Percentiles rank a stretch among this genome's conserved stretches.
phyloP scores from a whole-genome alignment of 1,140 invertebrate species.

The Zaprionus davidi region DNA sequence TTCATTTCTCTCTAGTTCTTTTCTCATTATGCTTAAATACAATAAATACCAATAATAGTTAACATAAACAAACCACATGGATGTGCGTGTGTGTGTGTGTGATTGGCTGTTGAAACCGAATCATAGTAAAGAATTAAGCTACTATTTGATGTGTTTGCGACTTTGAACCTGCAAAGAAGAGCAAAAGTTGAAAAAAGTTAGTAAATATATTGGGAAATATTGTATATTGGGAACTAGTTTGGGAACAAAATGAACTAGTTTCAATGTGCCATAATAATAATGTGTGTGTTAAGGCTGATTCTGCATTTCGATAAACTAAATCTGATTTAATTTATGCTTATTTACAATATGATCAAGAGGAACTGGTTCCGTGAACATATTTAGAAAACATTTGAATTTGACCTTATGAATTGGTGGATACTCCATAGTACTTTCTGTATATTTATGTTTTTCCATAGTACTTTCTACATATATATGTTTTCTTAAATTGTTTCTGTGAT shows the following conservation, averaged over 20 bases:
- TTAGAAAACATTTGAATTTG: too few species aligned
- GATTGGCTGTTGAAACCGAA: conserved; percentile 44
- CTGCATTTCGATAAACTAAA: too few species aligned
- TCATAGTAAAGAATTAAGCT: conserved; percentile 66
- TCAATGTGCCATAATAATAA: too few species aligned
- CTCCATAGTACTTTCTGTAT: too few species aligned
- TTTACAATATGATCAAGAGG: too few species aligned
- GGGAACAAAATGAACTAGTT: neutral
- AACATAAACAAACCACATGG: conserved; percentile 72
- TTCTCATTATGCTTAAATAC: conserved; percentile 45
- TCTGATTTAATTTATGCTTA: too few species aligned
- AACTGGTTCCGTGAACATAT: too few species aligned
- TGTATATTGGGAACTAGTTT: neutral
- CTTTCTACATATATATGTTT: too few species aligned
- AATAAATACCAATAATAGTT: conserved; percentile 80
- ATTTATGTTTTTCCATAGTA: too few species aligned
- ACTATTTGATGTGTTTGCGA: conserved; percentile 81
- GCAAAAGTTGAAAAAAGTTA: conserved; percentile 17
- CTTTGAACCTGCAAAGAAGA: conserved; percentile 73
- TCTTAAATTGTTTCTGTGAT: too few species aligned
- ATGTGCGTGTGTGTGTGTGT: conserved; percentile 27
- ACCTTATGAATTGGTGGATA: too few species aligned
- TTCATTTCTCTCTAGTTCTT: neutral
- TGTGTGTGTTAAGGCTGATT: too few species aligned
- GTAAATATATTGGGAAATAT: neutral